Evolutionary conservation across 2,888 invertebrate genomes (phyloP), one percentile per base, ranked within the genome.

Genomic region (Chalcosyrphus nemorum): DNA sequence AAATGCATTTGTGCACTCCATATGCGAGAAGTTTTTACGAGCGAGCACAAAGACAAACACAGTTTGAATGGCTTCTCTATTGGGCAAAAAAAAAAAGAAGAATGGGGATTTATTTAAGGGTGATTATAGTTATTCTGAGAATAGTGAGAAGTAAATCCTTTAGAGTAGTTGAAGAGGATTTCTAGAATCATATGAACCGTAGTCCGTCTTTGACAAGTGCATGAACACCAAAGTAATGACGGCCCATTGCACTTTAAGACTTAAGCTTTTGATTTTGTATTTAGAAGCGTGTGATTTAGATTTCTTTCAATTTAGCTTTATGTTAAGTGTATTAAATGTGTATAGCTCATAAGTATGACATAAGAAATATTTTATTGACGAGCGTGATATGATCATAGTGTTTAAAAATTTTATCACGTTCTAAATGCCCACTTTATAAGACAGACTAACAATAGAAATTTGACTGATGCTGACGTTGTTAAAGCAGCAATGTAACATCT

Each of bases 111-210:
- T 66, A 66, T 38, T 66, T 52, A 17, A 17, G 65, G 24, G 50
- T 41, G 50, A 66, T 66, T 66, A 66, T 52, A 66, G 52, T 66
- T 38, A 38, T 66, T 52, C 38, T 2, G 24, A 11, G 38, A 66
- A 66, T 52, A 15, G 65, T 1, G 13, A 27, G 38, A 15, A 52
- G 15, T 27, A 66, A 66, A 66, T 50, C 65, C 65, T 66, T 52
- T 2, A 38, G 17, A 52, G 35, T 32, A 47, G 47, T 47, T 63
- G 21, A 35, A 66, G 21, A 27, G 65, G 38, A 52, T 66, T 66
- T 52, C 38, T 1, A 35, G 21, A 7, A 38, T 47, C 15, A 35
- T 35, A 47, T 66, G 38, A 52, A 27, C 15, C 9, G 17, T 38
- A 50, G 15, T 41, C n/a, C 24, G 24, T n/a, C 50, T 52, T 66